Evolutionary conservation across 92 coral and sea anemone genomes (phyloP).

Genomic region (Actinostola sp.): DNA sequence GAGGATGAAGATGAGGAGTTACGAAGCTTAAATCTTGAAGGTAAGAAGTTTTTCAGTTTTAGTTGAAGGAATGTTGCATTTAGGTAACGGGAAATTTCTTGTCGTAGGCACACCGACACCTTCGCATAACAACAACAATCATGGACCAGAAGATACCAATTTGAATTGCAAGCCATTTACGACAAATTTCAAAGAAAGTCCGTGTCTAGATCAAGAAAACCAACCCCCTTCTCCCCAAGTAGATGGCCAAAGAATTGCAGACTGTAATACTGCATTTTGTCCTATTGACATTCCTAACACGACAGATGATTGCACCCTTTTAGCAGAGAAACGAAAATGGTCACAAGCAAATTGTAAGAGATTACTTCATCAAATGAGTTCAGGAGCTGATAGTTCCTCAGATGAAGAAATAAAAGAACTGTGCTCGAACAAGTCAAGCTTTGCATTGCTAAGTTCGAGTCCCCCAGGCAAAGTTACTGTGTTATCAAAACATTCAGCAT

Average conservation of each 20-base stretch:
- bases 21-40: conserved; percentile 66
- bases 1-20: conserved; percentile 87
- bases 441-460: conserved; percentile 63
- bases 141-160: conserved; percentile 4
- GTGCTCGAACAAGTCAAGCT: conserved; percentile 68
- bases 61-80: no score
- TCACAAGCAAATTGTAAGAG: conserved; percentile 82
- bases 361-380: conserved; percentile 67
- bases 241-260: conserved; percentile 15
- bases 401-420: conserved; percentile 98
- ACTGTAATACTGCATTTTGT: conserved; percentile 39
- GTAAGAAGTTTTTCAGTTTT: background rate
- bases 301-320: conserved; percentile 20
- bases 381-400: conserved; percentile 96
- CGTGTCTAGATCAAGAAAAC: conserved; percentile 45
- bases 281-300: conserved; percentile 53
- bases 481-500: conserved; percentile 87
- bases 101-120: conserved; percentile 1
- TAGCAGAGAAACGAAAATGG: conserved; percentile 98
- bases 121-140: conserved; percentile 29
- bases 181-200: conserved; percentile 15
- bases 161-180: conserved; percentile 6
- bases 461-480: conserved; percentile 96
- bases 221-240: conserved; percentile 21
- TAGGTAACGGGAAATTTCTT: background rate